Evolutionary conservation across 1,140 invertebrate genomes (phyloP).

Genomic region (Hyphantria cunea): DNA sequence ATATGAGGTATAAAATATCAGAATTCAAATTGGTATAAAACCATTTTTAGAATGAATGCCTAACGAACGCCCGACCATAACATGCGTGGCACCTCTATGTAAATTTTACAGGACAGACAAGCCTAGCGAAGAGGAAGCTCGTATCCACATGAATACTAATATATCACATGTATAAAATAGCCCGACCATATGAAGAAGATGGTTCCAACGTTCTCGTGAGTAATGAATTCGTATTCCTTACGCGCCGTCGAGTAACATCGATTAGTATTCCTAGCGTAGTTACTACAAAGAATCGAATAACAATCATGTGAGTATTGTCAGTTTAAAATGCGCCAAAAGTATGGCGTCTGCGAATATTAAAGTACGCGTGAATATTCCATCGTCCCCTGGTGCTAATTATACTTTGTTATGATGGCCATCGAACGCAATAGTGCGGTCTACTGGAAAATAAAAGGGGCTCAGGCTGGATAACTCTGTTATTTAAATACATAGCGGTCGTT

Average conservation of each 20-base stretch:
- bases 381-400: conserved; percentile 30
- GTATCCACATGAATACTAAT: conserved; percentile 62
- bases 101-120: conserved; percentile 60
- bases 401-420: conserved; percentile 31
- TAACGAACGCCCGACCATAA: conserved; percentile 28
- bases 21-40: conserved; percentile 10
- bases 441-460: conserved; percentile 66
- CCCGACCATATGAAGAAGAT: conserved; percentile 42
- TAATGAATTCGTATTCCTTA: conserved; percentile 25
- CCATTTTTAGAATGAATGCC: conserved; percentile 23
- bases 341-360: conserved; percentile 43
- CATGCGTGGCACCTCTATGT: conserved; percentile 40
- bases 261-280: conserved; percentile 62
- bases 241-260: conserved; percentile 40
- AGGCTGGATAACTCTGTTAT: conserved; percentile 33
- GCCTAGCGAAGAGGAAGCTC: conserved; percentile 52
- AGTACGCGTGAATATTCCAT: conserved; percentile 40
- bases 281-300: conserved; percentile 56
- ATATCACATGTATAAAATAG: conserved; percentile 51
- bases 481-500: conserved; percentile 50
- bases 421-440: conserved; percentile 48
- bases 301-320: conserved; percentile 70
- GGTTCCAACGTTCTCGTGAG: conserved; percentile 14
- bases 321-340: conserved; percentile 60
- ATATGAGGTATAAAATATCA: neutral